Conservation (phyloP, 2,888 invertebrate genomes). For the Aporophyla lueneburgensis region DNA sequence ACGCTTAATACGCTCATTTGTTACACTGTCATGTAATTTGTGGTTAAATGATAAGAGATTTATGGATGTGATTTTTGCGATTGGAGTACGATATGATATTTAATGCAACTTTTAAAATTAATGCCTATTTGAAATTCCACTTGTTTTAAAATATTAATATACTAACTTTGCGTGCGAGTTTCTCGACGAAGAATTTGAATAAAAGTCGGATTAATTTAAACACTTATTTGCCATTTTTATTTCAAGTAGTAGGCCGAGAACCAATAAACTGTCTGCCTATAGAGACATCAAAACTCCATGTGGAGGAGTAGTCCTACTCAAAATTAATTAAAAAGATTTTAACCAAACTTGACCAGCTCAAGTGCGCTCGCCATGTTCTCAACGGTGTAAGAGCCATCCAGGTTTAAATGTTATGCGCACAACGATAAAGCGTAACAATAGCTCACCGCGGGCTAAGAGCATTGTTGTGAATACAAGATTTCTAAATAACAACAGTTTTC, state of each 20-base stretch:
- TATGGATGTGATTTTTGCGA: constrained; percentile 52
- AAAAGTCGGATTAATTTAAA: background rate
- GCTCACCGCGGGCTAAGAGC: constrained; percentile 71
- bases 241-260: background rate
- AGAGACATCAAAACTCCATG: background rate
- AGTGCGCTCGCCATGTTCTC: constrained; percentile 21
- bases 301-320: background rate
- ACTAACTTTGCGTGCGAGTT: constrained; percentile 1
- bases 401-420: constrained; percentile 75
- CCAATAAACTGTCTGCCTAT: background rate
- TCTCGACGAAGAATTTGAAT: background rate
- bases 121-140: constrained; percentile 27
- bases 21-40: constrained; percentile 72
- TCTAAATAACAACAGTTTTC: constrained; percentile 68
- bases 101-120: constrained; percentile 8
- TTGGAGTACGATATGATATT: constrained; percentile 30
- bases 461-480: constrained; percentile 72
- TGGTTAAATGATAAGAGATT: constrained; percentile 58
- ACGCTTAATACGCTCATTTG: constrained; percentile 75
- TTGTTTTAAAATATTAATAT: constrained; percentile 1
- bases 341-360: background rate
- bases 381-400: constrained; percentile 67
- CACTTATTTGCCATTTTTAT: background rate
- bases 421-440: constrained; percentile 78
- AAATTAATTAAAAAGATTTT: background rate